phyloP scores from a whole-genome alignment of 2,113 vertebrate genomes.

The Charina bottae region DNA sequence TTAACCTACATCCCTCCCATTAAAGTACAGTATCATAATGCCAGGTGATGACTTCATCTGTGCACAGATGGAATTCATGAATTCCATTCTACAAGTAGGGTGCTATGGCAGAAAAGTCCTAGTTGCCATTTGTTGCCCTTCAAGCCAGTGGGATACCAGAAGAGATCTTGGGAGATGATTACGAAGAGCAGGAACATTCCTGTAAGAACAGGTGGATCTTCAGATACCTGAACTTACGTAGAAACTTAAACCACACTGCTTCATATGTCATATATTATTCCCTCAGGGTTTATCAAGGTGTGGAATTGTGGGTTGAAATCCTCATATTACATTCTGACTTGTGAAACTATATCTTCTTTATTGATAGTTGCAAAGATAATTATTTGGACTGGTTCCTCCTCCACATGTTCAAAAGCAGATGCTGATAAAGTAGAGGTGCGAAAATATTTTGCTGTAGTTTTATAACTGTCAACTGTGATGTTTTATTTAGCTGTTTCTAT shows the following conservation, averaged over 20 bases:
- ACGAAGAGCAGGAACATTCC: background rate
- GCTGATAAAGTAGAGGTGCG: constrained; percentile 64
- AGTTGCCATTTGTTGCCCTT: background rate
- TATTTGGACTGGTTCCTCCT: constrained; percentile 59
- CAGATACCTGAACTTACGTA: background rate
- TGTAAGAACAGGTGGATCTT: background rate
- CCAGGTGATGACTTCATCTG: background rate
- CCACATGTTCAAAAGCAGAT: constrained; percentile 50
- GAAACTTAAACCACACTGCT: background rate
- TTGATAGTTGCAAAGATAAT: constrained; percentile 43
- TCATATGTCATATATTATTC: background rate
- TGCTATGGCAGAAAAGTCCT: background rate
- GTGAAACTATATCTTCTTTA: constrained; percentile 37
- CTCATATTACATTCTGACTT: constrained; percentile 46
- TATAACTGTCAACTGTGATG: constrained; percentile 74
- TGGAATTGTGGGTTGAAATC: constrained; percentile 6
- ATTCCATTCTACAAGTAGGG: background rate
- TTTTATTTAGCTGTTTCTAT: constrained; percentile 82
- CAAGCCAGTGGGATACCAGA: background rate
- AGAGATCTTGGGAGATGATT: background rate
- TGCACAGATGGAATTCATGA: background rate
- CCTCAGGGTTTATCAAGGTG: background rate
- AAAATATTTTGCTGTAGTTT: constrained; percentile 69
- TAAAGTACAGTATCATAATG: background rate
- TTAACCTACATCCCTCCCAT: background rate